Evolutionary conservation across 2,113 vertebrate species (phyloP).

Genomic region (Pachycephala philippinensis): DNA sequence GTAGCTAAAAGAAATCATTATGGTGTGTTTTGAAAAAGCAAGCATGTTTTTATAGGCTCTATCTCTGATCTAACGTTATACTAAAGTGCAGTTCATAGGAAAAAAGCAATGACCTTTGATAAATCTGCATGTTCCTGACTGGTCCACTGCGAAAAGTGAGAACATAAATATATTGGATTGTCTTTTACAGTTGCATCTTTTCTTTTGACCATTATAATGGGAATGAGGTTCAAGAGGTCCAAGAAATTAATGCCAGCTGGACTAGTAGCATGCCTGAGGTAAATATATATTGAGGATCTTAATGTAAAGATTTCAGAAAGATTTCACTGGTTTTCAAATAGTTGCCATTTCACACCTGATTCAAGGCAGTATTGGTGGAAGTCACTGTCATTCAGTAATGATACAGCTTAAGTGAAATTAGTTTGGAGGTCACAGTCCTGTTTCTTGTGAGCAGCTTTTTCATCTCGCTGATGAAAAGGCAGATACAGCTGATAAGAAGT

Average conservation of each 20-base stretch:
- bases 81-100: not conserved
- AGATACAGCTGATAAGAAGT: not conserved
- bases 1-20: not conserved
- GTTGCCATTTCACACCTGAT: not conserved
- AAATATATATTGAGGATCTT: not conserved
- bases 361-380: not conserved
- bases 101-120: not conserved
- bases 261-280: constrained; percentile 87
- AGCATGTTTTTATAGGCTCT: not conserved
- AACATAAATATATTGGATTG: constrained; percentile 10
- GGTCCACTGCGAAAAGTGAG: not conserved
- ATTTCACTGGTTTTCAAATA: not conserved
- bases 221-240: constrained; percentile 88
- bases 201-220: constrained; percentile 84
- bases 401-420: not conserved
- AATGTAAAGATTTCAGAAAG: not conserved
- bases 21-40: not conserved
- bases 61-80: not conserved
- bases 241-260: constrained; percentile 91
- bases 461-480: not conserved
- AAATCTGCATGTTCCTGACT: not conserved
- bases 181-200: constrained; percentile 81
- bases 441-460: not conserved
- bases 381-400: not conserved
- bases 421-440: not conserved